A percentile compares a stretch with the other conserved stretches of the same genome.
phyloP scores from a whole-genome alignment of 2,888 invertebrate genomes.

The Acleris literana region DNA sequence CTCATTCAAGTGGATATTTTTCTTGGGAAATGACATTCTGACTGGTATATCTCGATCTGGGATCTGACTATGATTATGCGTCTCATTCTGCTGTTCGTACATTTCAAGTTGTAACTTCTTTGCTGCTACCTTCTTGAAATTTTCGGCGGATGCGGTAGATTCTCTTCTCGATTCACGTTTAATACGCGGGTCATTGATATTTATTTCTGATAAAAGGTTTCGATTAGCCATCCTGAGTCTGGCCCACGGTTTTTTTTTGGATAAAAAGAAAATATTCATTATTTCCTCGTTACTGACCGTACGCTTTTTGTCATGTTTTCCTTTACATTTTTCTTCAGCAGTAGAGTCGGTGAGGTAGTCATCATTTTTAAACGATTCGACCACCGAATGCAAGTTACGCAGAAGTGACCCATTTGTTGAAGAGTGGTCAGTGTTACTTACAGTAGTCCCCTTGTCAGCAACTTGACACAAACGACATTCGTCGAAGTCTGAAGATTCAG shows the following conservation, averaged over 20 bases:
- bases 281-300: conserved; percentile 42
- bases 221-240: conserved; percentile 63
- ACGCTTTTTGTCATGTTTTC: conserved; percentile 44
- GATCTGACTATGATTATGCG: conserved; percentile 10
- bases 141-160: conserved; percentile 64
- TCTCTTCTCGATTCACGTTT: conserved; percentile 42
- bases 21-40: conserved; percentile 65
- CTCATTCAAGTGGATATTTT: conserved; percentile 64
- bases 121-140: conserved; percentile 58
- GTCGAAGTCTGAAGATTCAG: conserved; percentile 50
- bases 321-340: conserved; percentile 45
- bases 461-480: conserved; percentile 38
- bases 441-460: background rate
- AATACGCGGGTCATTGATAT: conserved; percentile 52
- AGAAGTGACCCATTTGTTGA: conserved; percentile 19
- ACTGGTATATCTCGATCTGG: conserved; percentile 69
- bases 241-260: conserved; percentile 50
- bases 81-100: conserved; percentile 47
- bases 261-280: conserved; percentile 58
- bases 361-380: conserved; percentile 64
- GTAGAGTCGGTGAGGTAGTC: conserved; percentile 61
- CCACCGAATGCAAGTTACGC: conserved; percentile 41
- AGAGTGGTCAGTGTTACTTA: background rate
- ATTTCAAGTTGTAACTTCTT: conserved; percentile 60
- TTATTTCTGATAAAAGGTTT: conserved; percentile 64